Evolutionary conservation across 2,797 vertebrate species (phyloP).

Genomic region (Muscicapa striata): DNA sequence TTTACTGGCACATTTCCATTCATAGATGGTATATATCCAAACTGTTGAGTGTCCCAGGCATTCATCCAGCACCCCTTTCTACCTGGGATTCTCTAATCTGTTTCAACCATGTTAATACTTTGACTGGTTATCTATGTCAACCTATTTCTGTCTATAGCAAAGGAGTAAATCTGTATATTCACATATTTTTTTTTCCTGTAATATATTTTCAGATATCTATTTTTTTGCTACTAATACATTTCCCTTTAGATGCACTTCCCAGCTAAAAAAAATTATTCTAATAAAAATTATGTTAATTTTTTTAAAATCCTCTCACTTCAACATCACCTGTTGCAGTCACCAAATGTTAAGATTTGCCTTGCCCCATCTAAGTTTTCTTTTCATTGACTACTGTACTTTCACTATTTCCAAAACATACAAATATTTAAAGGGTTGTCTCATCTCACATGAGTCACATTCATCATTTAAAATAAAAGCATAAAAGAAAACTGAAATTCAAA

Average conservation of each 20-base stretch:
- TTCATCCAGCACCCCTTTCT: not conserved
- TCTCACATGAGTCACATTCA: not conserved
- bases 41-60: not conserved
- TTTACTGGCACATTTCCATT: not conserved
- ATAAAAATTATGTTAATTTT: not conserved
- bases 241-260: not conserved
- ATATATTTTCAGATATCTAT: not conserved
- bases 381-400: not conserved
- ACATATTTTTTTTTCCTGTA: not conserved
- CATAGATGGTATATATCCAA: not conserved
- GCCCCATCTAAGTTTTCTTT: not conserved
- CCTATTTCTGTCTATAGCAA: not conserved
- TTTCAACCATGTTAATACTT: not conserved
- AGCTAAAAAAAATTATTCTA: too few species aligned
- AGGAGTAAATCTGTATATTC: not conserved
- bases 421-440: not conserved
- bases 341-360: not conserved
- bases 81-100: not conserved
- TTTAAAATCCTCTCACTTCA: not conserved
- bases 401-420: not conserved
- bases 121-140: not conserved
- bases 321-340: not conserved
- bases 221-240: not conserved
- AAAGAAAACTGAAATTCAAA: not conserved
- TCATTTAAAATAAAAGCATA: not conserved